phyloP scores from a whole-genome alignment of 2,113 vertebrate genomes.

The Antechinus stuartii region DNA sequence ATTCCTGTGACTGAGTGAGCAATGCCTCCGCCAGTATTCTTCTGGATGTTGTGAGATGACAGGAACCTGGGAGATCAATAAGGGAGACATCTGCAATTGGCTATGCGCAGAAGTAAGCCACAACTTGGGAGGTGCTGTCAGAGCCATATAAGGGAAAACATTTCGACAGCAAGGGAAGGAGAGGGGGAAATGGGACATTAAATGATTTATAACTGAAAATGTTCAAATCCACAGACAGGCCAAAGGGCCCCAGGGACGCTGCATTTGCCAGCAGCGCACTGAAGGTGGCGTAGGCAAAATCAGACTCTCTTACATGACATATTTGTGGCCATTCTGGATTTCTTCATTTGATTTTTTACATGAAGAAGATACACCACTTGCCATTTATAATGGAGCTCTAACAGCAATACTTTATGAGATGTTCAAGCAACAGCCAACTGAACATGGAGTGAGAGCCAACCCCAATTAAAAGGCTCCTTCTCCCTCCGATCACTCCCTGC shows the following conservation, averaged over 20 bases:
- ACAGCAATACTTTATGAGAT: conserved; percentile 56
- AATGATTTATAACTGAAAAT: conserved; percentile 53
- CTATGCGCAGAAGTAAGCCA: conserved; percentile 62
- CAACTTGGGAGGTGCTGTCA: conserved; percentile 64
- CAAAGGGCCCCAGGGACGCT: conserved; percentile 47
- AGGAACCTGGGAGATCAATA: neutral
- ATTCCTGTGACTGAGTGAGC: conserved; percentile 69
- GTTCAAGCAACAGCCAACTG: conserved; percentile 23
- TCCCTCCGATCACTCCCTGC: conserved; percentile 45
- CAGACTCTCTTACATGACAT: conserved; percentile 26
- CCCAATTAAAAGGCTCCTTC: conserved; percentile 61
- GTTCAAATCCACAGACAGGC: conserved; percentile 43
- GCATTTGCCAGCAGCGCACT: conserved; percentile 49
- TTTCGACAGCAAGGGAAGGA: conserved; percentile 41
- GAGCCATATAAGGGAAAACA: conserved; percentile 71
- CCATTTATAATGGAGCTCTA: conserved; percentile 57
- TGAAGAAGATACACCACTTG: conserved; percentile 22
- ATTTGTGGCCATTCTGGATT: conserved; percentile 26
- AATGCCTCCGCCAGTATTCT: conserved; percentile 57
- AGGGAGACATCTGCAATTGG: conserved; percentile 1
- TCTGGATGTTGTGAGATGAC: conserved; percentile 65
- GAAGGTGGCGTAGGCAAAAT: conserved; percentile 29
- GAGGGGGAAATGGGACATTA: neutral
- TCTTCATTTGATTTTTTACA: conserved; percentile 47
- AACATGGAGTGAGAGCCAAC: conserved; percentile 50